Evolutionary conservation across 2,888 invertebrate species (phyloP), one percentile per base, ranked within the genome.

Genomic region (Himalopsyche tibetana): DNA sequence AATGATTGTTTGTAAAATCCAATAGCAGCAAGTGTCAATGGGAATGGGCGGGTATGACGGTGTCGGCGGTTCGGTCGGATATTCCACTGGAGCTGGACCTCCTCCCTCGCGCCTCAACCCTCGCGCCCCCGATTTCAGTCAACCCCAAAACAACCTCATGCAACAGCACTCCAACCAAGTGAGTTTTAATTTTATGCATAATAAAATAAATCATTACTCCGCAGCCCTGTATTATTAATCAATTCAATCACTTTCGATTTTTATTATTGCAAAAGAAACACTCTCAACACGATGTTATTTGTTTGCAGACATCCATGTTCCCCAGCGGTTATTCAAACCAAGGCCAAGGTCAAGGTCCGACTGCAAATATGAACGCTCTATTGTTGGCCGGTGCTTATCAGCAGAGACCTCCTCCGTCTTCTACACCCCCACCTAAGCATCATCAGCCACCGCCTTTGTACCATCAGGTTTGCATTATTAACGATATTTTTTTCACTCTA

Each of bases 41-140:
- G 90, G 91, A 15, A 90, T 90, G 89, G 91, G 90, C 85, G 88
- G 87, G 88, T 89, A 89, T 82, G 88, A 86, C 84, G 87, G 82
- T 63, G 92, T 92, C 90, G 81, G 87, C 51, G 87, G 86, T 45
- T 80, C 87, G 56, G 86, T 86, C 28, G 83, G 74, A 63, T 86
- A 83, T 56, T 63, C 84, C 28, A 84, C 82, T 38, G 83, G 83
- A 38, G 83, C 38, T 15, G 80, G 79, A 19, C 74, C 84, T 40
- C 63, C 90, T 88, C 93, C 91, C 89, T 93, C 93, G 85, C 91
- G 93, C 1, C 92, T 93, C 89, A 93, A 93, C 91, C 93, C 93
- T 88, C 92, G 93, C 89, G 92, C 93, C 89, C 93, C 93, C 0
- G 93, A 93, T 92, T 93, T 93, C 91, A 92, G 92, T 85, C 88